phyloP scores from a whole-genome alignment of 2,113 vertebrate genomes.

The Trematocara marginatum region DNA sequence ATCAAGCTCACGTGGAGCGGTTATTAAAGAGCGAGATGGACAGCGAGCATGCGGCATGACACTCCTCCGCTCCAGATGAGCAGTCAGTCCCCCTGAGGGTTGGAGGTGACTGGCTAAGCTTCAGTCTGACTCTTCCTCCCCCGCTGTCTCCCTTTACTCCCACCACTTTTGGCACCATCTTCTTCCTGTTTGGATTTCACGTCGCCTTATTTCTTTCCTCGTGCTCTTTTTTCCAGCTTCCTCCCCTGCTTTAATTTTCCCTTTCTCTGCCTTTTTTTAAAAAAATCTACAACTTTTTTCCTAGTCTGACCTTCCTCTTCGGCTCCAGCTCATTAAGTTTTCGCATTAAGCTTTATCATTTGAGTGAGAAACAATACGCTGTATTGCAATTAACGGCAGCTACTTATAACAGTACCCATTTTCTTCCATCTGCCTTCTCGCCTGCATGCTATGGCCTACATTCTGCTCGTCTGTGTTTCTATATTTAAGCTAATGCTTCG shows the following conservation, averaged over 20 bases:
- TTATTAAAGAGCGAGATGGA: slow-evolving; percentile 4
- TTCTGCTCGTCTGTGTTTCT: background rate
- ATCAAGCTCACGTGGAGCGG: background rate
- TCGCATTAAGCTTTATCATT: background rate
- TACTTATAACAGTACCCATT: background rate
- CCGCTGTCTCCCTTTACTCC: background rate
- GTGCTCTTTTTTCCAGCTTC: accelerated
- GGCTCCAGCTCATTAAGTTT: background rate
- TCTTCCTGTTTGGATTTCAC: background rate
- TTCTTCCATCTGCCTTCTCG: background rate
- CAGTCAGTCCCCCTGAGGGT: background rate
- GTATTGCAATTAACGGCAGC: background rate
- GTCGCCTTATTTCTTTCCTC: background rate
- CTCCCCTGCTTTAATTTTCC: background rate
- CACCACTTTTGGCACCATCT: background rate
- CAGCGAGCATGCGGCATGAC: background rate
- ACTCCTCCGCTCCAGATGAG: slow-evolving; percentile 39
- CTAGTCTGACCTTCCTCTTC: background rate
- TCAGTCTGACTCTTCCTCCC: background rate
- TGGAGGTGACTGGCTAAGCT: background rate
- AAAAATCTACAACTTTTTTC: background rate
- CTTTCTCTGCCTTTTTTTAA: background rate
- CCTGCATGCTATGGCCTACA: background rate
- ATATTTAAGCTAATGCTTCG: background rate
- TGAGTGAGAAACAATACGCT: background rate